phyloP scores from a whole-genome alignment of 1,140 invertebrate genomes.

The Bombus terrestris region DNA sequence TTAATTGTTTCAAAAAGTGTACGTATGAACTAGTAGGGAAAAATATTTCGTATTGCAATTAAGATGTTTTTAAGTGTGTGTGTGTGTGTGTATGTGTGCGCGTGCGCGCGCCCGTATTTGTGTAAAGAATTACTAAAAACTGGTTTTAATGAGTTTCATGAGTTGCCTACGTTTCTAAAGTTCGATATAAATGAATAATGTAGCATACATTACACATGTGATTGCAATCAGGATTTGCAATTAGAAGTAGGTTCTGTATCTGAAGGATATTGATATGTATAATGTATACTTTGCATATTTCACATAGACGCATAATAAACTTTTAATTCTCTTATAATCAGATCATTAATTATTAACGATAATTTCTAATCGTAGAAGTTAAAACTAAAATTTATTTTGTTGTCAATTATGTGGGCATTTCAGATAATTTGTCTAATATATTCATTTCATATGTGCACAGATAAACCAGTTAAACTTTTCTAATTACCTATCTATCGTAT shows the following conservation, averaged over 20 bases:
- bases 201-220: neutral
- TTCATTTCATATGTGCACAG: neutral
- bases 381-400: neutral
- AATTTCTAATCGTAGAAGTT: neutral
- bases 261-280: too few relatives aligned
- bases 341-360: neutral
- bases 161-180: neutral
- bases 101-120: fast-evolving
- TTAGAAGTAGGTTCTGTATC: neutral
- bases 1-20: neutral
- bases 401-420: neutral
- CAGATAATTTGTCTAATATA: neutral
- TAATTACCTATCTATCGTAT: neutral
- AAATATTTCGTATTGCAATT: neutral
- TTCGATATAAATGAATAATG: neutral
- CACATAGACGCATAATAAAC: too few relatives aligned
- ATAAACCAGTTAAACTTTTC: neutral
- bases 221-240: neutral
- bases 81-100: too few relatives aligned
- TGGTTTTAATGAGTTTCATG: neutral
- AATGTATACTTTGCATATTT: too few relatives aligned
- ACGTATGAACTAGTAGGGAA: neutral
- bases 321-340: neutral
- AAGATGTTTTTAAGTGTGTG: neutral
- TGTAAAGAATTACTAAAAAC: neutral